Evolutionary conservation across 2,113 vertebrate species (phyloP).

Genomic region (Eubucco bourcierii): DNA sequence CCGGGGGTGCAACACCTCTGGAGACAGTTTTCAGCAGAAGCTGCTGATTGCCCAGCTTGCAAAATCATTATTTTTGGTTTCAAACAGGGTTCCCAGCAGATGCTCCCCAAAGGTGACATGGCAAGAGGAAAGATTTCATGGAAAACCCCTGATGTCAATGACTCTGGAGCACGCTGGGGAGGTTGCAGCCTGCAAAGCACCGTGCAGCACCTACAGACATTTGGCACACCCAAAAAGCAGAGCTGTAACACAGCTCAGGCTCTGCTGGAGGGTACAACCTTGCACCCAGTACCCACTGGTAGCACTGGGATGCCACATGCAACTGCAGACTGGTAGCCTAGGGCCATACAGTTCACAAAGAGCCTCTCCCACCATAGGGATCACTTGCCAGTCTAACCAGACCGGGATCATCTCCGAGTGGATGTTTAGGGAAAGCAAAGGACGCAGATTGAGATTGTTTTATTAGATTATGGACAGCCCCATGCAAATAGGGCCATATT

Average conservation of each 20-base stretch:
- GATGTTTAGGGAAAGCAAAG: neutral
- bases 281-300: neutral
- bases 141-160: fast-evolving
- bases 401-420: fast-evolving
- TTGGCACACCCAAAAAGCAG: neutral
- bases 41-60: fast-evolving
- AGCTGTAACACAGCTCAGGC: fast-evolving
- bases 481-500: slow-evolving; percentile 66
- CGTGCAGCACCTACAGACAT: fast-evolving
- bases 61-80: neutral
- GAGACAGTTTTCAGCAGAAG: neutral
- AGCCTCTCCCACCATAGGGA: neutral
- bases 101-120: fast-evolving
- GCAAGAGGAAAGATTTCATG: neutral
- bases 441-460: neutral
- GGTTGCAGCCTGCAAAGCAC: neutral
- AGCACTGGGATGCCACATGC: fast-evolving
- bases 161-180: neutral
- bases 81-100: neutral
- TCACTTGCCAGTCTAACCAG: fast-evolving
- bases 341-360: neutral
- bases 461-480: slow-evolving; percentile 64
- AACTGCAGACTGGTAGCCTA: neutral
- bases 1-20: fast-evolving
- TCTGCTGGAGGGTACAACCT: neutral